A percentile compares a stretch with the other conserved stretches of the same genome.
Conservation (phyloP, 2,113 vertebrate species). For the Nothocercus julius region DNA sequence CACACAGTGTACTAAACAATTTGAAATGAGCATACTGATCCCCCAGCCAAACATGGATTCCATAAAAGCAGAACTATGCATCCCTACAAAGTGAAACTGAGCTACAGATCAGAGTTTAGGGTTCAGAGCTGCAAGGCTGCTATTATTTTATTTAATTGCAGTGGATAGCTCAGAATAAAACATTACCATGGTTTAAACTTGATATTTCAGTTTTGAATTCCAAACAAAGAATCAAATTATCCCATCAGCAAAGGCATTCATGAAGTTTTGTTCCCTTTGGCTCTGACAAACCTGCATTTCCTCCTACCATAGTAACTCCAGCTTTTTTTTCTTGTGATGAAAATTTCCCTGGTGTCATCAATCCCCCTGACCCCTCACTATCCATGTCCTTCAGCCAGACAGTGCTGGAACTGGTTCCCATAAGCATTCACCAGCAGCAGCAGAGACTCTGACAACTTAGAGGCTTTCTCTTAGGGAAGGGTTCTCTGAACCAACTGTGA, state of each 20-base stretch:
- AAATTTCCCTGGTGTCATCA: accelerated
- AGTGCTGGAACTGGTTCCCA: not conserved
- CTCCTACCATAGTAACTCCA: accelerated
- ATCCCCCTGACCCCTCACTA: accelerated
- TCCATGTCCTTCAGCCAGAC: accelerated
- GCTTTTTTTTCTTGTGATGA: not conserved
- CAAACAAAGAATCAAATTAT: not conserved
- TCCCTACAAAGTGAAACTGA: not conserved
- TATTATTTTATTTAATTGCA: not conserved
- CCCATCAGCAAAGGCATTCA: not conserved
- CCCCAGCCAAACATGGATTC: not conserved
- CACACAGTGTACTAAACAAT: not conserved
- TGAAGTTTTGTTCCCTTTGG: not conserved
- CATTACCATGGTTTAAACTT: not conserved
- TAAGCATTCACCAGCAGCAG: not conserved
- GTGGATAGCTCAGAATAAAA: not conserved
- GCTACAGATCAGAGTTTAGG: not conserved
- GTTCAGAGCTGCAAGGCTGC: not conserved
- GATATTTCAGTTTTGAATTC: not conserved
- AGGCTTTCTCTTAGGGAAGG: not conserved
- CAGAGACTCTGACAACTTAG: not conserved
- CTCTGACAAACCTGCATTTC: not conserved
- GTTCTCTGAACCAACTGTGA: not conserved
- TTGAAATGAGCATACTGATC: not conserved
- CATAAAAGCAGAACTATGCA: not conserved